Conservation (phyloP, 2,113 vertebrate species). For the Microcebus lehilahytsara region DNA sequence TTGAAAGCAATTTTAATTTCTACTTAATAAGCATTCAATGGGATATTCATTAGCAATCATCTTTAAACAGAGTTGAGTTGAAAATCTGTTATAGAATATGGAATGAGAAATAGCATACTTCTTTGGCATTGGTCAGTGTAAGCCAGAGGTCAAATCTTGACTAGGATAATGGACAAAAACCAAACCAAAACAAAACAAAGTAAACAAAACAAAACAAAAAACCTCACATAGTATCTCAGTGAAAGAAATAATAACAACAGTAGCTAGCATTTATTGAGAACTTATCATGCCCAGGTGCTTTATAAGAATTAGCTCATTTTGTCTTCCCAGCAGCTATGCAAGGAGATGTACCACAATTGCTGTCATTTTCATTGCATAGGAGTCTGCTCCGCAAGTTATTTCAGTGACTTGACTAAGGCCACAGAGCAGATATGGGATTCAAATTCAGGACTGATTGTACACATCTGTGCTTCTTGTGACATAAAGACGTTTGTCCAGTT, state of each 20-base stretch:
- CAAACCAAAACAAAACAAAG: background rate
- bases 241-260: background rate
- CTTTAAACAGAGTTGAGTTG: background rate
- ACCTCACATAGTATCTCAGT: background rate
- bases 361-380: background rate
- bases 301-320: background rate
- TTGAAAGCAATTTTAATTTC: slow-evolving; percentile 40
- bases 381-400: background rate
- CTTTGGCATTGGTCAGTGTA: background rate
- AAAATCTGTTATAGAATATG: background rate
- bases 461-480: background rate
- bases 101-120: background rate
- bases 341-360: background rate
- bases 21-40: background rate
- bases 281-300: background rate
- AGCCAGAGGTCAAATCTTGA: background rate
- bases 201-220: background rate
- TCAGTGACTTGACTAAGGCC: background rate
- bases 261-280: background rate
- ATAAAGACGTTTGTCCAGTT: background rate
- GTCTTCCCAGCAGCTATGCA: background rate
- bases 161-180: background rate
- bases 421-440: background rate
- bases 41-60: background rate
- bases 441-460: background rate